phyloP scores from a whole-genome alignment of 2,888 invertebrate genomes.

The Argyresthia albistria region DNA sequence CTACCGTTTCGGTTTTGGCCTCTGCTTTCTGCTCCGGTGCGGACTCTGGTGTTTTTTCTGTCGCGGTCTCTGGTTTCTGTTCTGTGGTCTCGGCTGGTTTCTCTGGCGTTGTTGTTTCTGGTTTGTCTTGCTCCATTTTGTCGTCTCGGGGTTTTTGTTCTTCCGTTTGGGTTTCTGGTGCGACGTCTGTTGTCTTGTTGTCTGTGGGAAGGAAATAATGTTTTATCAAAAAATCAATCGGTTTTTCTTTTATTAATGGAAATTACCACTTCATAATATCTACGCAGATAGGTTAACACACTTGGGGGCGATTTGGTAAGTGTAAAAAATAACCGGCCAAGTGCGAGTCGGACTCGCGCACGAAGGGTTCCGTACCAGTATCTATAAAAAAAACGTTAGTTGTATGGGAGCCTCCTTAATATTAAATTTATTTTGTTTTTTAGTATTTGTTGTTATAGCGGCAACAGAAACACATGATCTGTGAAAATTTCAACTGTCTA shows the following conservation, averaged over 20 bases:
- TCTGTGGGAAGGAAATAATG: not conserved
- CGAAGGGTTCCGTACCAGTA: no score
- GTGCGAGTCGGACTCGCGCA: no score
- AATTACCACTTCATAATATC: not conserved
- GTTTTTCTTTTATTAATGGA: not conserved
- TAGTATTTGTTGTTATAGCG: not conserved
- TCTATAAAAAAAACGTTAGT: no score
- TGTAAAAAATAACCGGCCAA: no score
- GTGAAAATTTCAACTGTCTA: no score
- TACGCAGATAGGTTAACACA: not conserved
- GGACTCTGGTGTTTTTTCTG: slow-evolving; percentile 13
- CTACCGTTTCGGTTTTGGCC: slow-evolving; percentile 21
- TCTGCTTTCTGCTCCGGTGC: no score
- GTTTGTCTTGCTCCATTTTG: slow-evolving; percentile 18
- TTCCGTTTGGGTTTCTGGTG: slow-evolving; percentile 5
- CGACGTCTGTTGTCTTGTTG: not conserved
- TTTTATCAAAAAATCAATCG: not conserved
- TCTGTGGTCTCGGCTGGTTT: slow-evolving; percentile 18
- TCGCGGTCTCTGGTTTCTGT: slow-evolving; percentile 11
- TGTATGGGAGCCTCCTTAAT: no score
- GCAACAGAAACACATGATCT: no score
- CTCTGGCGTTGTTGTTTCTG: slow-evolving; percentile 12
- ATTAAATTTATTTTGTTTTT: not conserved
- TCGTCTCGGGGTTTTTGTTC: slow-evolving; percentile 8
- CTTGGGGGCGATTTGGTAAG: not conserved